Conservation (phyloP, 2,113 vertebrate species). For the Anhinga anhinga region DNA sequence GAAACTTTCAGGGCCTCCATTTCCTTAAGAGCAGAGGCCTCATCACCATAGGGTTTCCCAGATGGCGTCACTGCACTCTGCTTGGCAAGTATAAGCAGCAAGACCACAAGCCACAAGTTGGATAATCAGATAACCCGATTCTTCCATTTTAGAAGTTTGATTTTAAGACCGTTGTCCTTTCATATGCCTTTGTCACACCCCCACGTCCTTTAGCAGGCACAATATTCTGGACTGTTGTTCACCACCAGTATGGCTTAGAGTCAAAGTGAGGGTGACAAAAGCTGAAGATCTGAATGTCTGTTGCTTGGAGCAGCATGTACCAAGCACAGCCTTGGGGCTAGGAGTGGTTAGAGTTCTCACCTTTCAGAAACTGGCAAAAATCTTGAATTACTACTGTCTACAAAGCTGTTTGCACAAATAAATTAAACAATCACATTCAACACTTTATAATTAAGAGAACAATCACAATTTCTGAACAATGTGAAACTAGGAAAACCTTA, state of each 20-base stretch:
- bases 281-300: not conserved
- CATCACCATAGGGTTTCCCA: not conserved
- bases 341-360: not conserved
- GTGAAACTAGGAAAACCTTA: slow-evolving; percentile 57
- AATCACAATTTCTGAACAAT: not conserved
- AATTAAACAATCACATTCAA: not conserved
- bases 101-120: not conserved
- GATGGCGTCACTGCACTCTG: rapidly evolving
- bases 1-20: not conserved
- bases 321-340: not conserved
- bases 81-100: not conserved
- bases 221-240: not conserved
- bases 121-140: not conserved
- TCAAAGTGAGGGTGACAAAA: not conserved
- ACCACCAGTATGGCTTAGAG: not conserved
- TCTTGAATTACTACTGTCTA: not conserved
- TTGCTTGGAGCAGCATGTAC: not conserved
- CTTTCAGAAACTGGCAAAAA: not conserved
- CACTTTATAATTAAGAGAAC: not conserved
- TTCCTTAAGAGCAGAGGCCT: not conserved
- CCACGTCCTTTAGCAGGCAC: not conserved
- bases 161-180: not conserved
- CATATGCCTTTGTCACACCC: not conserved
- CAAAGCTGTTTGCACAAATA: not conserved
- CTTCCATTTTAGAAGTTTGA: not conserved